Base-by-base conservation (phyloP, 2,797 vertebrate species). In the Sphenopsis melanotis region DNA sequence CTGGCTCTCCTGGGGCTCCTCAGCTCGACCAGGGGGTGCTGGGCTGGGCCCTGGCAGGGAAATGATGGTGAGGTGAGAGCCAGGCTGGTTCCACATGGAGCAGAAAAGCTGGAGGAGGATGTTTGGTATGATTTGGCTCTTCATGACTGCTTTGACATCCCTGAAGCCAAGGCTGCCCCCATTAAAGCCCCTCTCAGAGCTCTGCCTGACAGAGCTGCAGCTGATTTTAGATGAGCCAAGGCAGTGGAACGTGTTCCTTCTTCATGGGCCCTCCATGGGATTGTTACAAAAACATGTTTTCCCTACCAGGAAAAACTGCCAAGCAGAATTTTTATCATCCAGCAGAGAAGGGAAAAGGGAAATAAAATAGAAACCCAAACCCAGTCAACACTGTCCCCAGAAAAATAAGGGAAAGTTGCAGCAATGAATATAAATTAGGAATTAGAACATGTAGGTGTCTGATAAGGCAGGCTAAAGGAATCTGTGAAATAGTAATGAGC, bases 371-470 rank as follows among this genome's bases (percentile, higher is more conserved):
- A 83, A 65, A 2, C 27, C n/a, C 36, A 2, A 66, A 81, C 30
- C 16, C 39, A 78, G 70, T 55, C 39, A 74, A 74, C 32, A 18
- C 46, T 27, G 15, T 87, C 57, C 74, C 36, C 65, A 63, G 87
- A 66, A 94, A 93, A 95, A 89, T 44, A 87, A 75, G 50, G 68
- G 66, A 68, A 85, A 36, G 30, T 78, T 74, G 42, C 60, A 86
- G 87, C 69, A 66, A 87, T 91, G 90, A 91, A 89, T 95, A 81
- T 91, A 78, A 88, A 91, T 78, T 12, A 84, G 72, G 56, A 86
- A 56, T 86, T 93, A 65, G 69, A 80, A 57, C 15, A 53, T 74
- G 87, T 49, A 86, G 83, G 64, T 90, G 87, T 86, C 72, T 95
- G 93, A 92, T 96, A 91, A 94, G 84, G 69, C 70, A 89, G 34